These are phyloP conservation scores for Spisula solida DNA, from an alignment of 2,888 invertebrate species.

Conservation along the genomic window DNA sequence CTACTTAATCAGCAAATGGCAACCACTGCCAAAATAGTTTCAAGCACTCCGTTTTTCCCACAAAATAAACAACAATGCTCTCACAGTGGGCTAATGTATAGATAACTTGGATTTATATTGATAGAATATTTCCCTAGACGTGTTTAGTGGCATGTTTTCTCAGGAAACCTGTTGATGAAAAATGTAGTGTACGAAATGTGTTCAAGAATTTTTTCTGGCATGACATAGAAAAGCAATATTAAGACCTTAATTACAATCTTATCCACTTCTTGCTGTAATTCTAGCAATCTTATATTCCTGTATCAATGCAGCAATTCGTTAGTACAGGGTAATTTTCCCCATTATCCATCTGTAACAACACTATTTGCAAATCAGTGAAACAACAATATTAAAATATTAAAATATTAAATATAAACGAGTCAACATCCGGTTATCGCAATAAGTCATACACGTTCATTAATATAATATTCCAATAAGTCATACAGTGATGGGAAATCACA, in stretches of 20 bases:
- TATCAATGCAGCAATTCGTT: too few species aligned
- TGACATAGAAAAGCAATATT: too few species aligned
- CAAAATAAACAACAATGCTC: slow-evolving; percentile 17
- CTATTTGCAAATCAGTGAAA: too few species aligned
- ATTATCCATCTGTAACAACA: too few species aligned
- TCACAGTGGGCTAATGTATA: slow-evolving; percentile 16
- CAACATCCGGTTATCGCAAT: too few species aligned
- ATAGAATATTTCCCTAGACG: not conserved
- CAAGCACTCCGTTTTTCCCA: not conserved
- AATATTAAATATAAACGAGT: too few species aligned
- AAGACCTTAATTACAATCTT: not conserved
- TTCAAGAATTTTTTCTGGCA: not conserved
- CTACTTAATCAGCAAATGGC: not conserved
- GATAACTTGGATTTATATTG: not conserved
- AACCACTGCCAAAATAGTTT: not conserved
- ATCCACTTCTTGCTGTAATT: not conserved
- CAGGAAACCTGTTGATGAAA: not conserved
- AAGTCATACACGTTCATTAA: too few species aligned
- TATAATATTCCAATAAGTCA: too few species aligned
- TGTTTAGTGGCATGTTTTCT: not conserved
- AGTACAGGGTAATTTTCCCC: too few species aligned
- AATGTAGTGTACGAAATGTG: not conserved
- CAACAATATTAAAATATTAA: too few species aligned
- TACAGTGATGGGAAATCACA: too few species aligned
- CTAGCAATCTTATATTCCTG: not conserved